A percentile compares a stretch with the other conserved stretches of the same genome.
These are phyloP conservation scores for Dicyrtoma fusca DNA, from an alignment of 2,888 invertebrate genomes.

Conservation along the genomic window DNA sequence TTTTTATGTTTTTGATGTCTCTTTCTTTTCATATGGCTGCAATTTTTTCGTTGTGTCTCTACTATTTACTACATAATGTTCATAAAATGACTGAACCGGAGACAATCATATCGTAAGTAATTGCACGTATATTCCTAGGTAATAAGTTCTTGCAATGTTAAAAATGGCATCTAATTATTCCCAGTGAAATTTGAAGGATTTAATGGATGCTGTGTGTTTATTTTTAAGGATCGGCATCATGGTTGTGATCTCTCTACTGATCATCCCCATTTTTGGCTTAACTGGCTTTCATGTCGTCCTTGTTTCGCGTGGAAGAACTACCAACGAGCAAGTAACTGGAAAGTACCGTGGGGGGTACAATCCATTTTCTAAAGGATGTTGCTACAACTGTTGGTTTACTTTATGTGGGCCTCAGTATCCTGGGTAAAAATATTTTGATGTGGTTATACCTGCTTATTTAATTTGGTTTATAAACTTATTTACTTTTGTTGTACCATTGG, in stretches of 20 bases:
- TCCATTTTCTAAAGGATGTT: conserved; percentile 95
- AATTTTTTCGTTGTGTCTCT: conserved; percentile 91
- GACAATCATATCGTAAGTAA: conserved; percentile 67
- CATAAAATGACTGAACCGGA: conserved; percentile 77
- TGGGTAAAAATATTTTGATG: conserved; percentile 69
- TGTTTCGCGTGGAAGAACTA: conserved; percentile 85
- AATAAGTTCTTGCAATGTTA: no score
- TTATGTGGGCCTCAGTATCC: conserved; percentile 98
- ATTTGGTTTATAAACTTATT: no score
- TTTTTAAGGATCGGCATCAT: conserved; percentile 78
- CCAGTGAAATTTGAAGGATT: background rate
- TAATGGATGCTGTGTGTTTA: background rate
- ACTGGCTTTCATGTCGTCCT: conserved; percentile 98
- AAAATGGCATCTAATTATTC: background rate
- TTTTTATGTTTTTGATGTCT: conserved; percentile 97
- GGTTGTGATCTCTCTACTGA: conserved; percentile 85
- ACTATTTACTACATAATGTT: conserved; percentile 86
- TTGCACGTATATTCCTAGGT: no score
- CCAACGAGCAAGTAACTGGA: conserved; percentile 99
- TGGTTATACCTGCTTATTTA: no score
- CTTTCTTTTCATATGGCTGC: conserved; percentile 97
- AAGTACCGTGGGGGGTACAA: conserved; percentile 99
- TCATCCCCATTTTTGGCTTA: conserved; percentile 95
- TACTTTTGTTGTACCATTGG: no score
- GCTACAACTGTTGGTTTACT: conserved; percentile 91